Percentiles rank a stretch among this genome's conserved stretches.
Conservation (phyloP, 2,888 invertebrate species). For the Synergus gifuensis region DNA sequence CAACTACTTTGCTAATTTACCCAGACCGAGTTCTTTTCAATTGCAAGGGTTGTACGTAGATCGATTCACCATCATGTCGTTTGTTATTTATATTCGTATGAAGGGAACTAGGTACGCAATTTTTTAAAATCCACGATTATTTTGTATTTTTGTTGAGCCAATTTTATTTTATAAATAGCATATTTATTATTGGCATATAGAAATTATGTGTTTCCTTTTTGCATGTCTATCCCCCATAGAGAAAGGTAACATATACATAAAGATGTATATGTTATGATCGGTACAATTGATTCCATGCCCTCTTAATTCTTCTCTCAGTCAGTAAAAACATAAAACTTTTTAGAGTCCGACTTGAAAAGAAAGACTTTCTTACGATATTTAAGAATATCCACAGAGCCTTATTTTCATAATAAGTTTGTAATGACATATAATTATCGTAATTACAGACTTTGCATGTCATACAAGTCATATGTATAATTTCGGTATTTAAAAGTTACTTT, state of each 20-base stretch:
- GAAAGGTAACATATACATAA: background rate
- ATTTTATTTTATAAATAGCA: background rate
- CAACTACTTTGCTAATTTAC: constrained; percentile 35
- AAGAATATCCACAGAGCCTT: background rate
- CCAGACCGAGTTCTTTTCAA: constrained; percentile 29
- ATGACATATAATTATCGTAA: background rate
- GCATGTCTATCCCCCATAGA: background rate
- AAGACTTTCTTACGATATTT: background rate
- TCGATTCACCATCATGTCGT: constrained; percentile 11
- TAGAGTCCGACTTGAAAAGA: background rate
- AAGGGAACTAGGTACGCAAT: background rate
- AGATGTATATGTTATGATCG: background rate
- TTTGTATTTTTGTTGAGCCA: background rate
- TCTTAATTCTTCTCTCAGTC: background rate
- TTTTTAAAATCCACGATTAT: background rate
- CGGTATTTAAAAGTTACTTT: background rate
- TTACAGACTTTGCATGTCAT: background rate
- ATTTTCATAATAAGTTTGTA: background rate
- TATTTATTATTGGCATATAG: background rate
- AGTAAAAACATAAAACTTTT: background rate
- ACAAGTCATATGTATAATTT: background rate
- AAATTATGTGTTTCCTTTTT: background rate
- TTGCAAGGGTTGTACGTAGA: background rate
- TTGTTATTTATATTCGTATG: background rate
- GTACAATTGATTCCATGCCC: background rate